Evolutionary conservation across 2,888 invertebrate species (phyloP).

Genomic region (Gerris lacustris): DNA sequence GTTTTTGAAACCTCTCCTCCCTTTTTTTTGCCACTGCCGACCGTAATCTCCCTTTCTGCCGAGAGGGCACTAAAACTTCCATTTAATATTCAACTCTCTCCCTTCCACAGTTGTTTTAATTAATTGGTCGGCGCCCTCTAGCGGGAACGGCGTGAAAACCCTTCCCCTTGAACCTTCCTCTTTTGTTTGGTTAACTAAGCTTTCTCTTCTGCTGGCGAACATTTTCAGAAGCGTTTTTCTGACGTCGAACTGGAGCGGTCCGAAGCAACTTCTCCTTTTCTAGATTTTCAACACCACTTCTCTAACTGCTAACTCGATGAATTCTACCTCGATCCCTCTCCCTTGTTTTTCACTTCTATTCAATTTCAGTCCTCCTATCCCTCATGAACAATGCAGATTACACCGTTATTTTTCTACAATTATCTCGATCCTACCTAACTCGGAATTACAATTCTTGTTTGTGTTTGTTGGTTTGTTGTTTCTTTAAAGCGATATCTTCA

Average conservation of each 20-base stretch:
- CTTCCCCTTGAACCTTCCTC: not conserved
- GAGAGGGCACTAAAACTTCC: not conserved
- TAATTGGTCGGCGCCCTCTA: not conserved
- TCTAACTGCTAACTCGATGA: not conserved
- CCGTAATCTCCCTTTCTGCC: not conserved
- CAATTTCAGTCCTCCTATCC: no score
- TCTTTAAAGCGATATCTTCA: no score
- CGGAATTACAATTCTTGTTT: no score
- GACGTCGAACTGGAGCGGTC: not conserved
- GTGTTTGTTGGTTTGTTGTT: no score
- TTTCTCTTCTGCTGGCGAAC: not conserved
- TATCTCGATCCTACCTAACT: no score
- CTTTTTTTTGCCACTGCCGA: not conserved
- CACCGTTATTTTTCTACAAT: no score
- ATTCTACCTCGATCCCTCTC: no score
- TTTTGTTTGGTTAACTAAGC: conserved; percentile 5
- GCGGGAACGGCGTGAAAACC: not conserved
- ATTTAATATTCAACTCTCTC: not conserved
- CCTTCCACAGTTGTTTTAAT: not conserved
- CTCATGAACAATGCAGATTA: no score
- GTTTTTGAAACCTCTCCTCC: not conserved
- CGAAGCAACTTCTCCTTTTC: not conserved
- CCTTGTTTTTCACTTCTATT: no score
- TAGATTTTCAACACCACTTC: not conserved
- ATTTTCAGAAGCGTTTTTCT: not conserved